Base-by-base conservation (phyloP, 2,888 invertebrate genomes). In the Pherbina coryleti region DNA sequence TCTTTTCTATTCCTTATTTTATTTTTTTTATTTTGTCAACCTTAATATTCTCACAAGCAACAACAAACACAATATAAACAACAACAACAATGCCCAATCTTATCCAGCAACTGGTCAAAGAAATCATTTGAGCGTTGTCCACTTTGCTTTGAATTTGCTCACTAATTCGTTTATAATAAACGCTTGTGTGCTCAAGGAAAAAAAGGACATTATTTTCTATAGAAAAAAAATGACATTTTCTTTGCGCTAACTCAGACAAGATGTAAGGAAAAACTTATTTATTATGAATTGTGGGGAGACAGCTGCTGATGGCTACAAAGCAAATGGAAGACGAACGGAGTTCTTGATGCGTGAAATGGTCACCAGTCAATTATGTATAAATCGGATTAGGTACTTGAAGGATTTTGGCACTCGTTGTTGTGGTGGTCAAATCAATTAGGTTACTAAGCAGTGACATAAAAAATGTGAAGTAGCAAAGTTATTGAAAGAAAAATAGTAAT, bases 161-260 rank as follows among this genome's bases (percentile, higher is more conserved):
- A 84, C 85, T 86, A 86, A 86, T 86, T 85, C 86, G 83, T 85
- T 86, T 86, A 86, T 86, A 86, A 86, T 86, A 86, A 85, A 82
- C 86, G 86, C 85, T 86, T 86, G 85, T 81, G 82, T 84, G 82
- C 82, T 83, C 82, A 80, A 69, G 25, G 28, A 67, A 71, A 64
- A 60, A 64, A 76, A 70, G 69, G 67, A 66, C 19, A 76, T 71
- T 34, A 25, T 71, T 22, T 71, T 70, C 49, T 22, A 49, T 55
- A 17, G 62, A 62, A 53, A 57, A 34, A n/a, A 55, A 37, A 14
- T n/a, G 44, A 49, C 25, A 7, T 64, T 74, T 28, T 62, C 28
- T 51, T 19, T 74, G 28, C 8, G 14, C 55, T 19, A 14, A 34
- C 34, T 55, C 25, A 34, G 22, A 22, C 67, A 14, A 62, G 62